These are phyloP conservation scores for Takifugu ocellatus DNA, from an alignment of 2,797 vertebrate species.

Conservation along the genomic window DNA sequence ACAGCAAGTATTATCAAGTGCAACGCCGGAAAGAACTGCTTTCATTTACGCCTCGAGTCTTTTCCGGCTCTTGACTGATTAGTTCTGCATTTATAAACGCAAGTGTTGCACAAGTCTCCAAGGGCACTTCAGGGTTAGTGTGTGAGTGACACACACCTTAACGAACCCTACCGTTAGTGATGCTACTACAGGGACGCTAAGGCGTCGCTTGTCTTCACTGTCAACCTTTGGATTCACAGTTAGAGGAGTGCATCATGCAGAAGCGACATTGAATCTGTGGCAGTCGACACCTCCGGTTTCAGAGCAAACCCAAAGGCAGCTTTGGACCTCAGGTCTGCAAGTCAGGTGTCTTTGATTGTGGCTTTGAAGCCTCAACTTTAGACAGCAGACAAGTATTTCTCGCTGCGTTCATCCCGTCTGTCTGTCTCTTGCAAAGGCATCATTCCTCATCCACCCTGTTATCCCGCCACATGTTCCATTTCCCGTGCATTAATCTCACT, in stretches of 20 bases:
- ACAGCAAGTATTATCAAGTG: no score
- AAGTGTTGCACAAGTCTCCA: neutral
- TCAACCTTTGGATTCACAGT: neutral
- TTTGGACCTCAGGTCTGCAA: neutral
- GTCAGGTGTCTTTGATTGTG: neutral
- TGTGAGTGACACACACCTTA: no score
- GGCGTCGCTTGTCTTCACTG: no score
- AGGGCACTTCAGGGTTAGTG: neutral
- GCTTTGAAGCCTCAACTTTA: neutral
- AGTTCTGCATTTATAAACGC: neutral
- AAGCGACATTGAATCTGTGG: neutral
- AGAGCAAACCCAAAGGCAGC: neutral
- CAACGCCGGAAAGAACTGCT: no score
- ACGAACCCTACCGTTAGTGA: no score
- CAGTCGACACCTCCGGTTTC: neutral
- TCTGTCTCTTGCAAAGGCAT: conserved; percentile 46
- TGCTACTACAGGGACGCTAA: no score
- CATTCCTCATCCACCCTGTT: conserved; percentile 59
- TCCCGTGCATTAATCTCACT: conserved; percentile 65
- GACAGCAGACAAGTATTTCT: neutral
- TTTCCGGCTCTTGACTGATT: no score
- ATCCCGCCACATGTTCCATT: conserved; percentile 65
- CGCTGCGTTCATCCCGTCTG: conserved; percentile 48
- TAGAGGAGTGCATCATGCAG: neutral
- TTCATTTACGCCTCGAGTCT: no score